Conservation (phyloP, 2,113 vertebrate species). For the Reinhardtius hippoglossoides region DNA sequence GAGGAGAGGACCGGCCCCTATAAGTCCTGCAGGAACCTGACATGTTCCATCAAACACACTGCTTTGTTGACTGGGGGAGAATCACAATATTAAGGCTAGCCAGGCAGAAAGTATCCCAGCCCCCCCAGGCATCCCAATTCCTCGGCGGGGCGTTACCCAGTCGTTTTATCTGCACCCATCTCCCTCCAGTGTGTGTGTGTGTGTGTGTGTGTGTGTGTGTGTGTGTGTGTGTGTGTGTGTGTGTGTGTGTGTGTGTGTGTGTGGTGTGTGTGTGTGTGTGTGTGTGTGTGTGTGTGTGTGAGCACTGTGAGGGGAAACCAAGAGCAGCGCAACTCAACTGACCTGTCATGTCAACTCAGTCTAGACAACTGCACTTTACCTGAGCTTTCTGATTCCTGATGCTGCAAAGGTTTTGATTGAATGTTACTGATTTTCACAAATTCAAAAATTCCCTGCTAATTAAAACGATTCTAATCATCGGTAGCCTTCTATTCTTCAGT, state of each 20-base stretch:
- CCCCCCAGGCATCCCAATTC: conserved; percentile 78
- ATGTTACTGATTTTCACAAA: background rate
- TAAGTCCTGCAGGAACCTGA: conserved; percentile 68
- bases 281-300: conserved; percentile 43
- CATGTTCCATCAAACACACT: conserved; percentile 70
- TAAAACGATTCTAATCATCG: background rate
- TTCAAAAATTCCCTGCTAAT: background rate
- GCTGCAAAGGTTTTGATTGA: background rate
- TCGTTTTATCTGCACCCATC: conserved; percentile 77
- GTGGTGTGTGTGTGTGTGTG: conserved; percentile 29
- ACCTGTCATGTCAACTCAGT: conserved; percentile 60
- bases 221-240: too few relatives aligned
- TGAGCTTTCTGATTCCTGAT: conserved; percentile 14
- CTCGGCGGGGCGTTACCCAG: conserved; percentile 71
- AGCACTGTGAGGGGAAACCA: conserved; percentile 52
- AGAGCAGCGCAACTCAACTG: conserved; percentile 42
- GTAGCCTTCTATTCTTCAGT: background rate
- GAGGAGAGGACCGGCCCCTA: conserved; percentile 59
- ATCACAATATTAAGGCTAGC: conserved; percentile 70
- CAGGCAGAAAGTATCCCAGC: conserved; percentile 64
- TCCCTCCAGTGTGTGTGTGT: conserved; percentile 64
- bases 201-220: background rate
- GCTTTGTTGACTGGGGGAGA: conserved; percentile 68
- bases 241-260: conserved; percentile 44
- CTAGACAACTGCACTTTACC: conserved; percentile 50